Conservation (phyloP, 2,888 invertebrate species). For the Leucophora obtusa region DNA sequence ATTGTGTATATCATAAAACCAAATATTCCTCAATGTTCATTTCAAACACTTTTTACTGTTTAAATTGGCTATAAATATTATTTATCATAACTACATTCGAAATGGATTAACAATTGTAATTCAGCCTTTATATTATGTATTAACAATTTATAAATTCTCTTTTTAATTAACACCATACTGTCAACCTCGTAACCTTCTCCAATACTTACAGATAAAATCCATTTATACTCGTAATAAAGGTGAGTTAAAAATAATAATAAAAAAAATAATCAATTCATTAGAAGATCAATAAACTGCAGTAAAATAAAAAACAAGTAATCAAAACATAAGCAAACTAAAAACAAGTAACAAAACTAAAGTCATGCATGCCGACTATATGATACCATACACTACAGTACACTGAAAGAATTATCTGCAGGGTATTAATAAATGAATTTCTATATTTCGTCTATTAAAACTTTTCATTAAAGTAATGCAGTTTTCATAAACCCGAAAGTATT, state of each 20-base stretch:
- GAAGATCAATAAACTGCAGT: slow-evolving; percentile 34
- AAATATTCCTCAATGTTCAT: not conserved
- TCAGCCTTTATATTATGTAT: not conserved
- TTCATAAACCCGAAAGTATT: no score
- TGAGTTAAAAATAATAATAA: not conserved
- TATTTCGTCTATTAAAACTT: no score
- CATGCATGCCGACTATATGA: no score
- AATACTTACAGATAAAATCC: slow-evolving; percentile 1
- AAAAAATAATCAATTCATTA: slow-evolving; percentile 14
- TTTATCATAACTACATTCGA: not conserved
- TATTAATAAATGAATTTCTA: no score
- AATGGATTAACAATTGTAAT: not conserved
- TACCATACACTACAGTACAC: no score
- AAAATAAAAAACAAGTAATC: not conserved
- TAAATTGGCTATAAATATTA: not conserved
- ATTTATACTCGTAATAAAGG: not conserved
- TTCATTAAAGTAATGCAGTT: no score
- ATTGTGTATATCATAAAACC: no score
- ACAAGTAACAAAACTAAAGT: no score
- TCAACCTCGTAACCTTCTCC: not conserved
- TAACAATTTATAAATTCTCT: not conserved
- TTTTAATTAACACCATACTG: not conserved
- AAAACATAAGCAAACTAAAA: not conserved
- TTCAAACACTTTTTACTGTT: not conserved
- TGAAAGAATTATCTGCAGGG: no score